Evolutionary conservation across 92 coral and sea anemone genomes (phyloP), one percentile per base, ranked within the genome.

Genomic region (Metridium senile): DNA sequence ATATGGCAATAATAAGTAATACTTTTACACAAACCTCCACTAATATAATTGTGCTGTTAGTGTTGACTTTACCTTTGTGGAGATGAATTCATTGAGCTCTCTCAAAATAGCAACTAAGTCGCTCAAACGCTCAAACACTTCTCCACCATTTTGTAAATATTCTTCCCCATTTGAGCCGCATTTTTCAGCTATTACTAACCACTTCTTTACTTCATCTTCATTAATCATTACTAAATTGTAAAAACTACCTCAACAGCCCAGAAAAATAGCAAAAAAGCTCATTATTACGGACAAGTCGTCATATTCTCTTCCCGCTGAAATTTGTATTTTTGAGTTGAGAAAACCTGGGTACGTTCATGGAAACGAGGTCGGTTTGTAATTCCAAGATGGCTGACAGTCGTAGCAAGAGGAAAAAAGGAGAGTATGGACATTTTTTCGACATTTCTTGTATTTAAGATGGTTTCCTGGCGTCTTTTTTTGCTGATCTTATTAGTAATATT

Each of bases 141-240:
- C 73, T 67, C 72, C 68, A 74, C 81, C 57, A 57, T 27, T 73
- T 34, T 73, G 46, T 11, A 54, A 25, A 76, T 29, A 30, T 43
- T 79, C 72, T 33, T 72, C 30, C 21, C 70, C 22, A 52, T 7
- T 30, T 20, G 81, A 27, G 1, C 53, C 33, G 89, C 88, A 93
- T 77, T 70, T 80, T n/a, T 75, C 77, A 20, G 67, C 77, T 20
- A 57, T 34, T 26, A 34, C 76, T 59, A 87, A 30, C 99, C 99
- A 96, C 22, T 69, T 80, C 39, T 82, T 82, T 53, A 92, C 85
- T 23, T 83, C 83, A 21, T 53, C 76, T 73, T 96, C 99, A n/a
- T 76, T 66, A 43, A 94, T 53, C 72, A 84, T 87, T 84, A 77
- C 90, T 17, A 67, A 8, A 28, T 27, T 7, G 10, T 18, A 23